Conservation (phyloP, 2,888 invertebrate genomes). For the Copidosoma aretas region DNA sequence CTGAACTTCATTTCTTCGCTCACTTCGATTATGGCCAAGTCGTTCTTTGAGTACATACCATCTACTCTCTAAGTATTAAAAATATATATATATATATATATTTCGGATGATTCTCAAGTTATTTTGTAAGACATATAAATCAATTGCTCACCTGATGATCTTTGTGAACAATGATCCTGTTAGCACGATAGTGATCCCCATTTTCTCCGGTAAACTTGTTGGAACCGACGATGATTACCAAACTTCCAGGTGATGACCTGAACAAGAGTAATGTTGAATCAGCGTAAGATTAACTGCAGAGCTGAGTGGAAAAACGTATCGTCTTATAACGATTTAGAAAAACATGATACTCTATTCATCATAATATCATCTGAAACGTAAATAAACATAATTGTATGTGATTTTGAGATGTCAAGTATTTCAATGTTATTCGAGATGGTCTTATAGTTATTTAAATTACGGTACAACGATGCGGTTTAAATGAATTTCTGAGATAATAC, state of each 20-base stretch:
- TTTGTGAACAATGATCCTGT: neutral
- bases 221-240: conserved; percentile 25
- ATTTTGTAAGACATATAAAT: neutral
- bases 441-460: no score
- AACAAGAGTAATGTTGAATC: conserved; percentile 8
- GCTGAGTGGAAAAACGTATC: no score
- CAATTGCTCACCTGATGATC: neutral
- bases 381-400: no score
- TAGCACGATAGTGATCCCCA: neutral
- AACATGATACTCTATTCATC: no score
- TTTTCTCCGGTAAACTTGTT: conserved; percentile 4
- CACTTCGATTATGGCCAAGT: neutral
- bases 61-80: neutral
- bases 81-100: no score
- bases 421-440: no score
- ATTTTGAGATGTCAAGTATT: no score
- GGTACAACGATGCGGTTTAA: no score
- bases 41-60: neutral
- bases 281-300: conserved; percentile 22
- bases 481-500: neutral
- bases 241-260: conserved; percentile 13
- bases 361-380: conserved; percentile 1
- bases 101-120: no score
- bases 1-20: neutral
- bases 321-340: no score